Evolutionary conservation across 1,140 invertebrate genomes (phyloP), one percentile per base, ranked within the genome.

Genomic region (Cyclina sinensis): DNA sequence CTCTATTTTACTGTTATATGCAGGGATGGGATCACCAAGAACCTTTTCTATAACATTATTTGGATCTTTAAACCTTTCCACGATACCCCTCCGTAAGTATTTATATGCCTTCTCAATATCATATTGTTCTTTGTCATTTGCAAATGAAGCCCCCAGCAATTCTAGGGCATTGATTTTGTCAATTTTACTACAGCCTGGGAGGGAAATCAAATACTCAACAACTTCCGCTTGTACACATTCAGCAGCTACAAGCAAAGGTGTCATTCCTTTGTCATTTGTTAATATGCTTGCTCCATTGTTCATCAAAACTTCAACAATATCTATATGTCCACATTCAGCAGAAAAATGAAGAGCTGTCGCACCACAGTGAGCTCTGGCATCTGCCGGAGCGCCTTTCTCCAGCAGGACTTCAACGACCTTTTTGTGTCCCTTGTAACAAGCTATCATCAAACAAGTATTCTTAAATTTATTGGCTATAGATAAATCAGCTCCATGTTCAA

Each of bases 371-470:
- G 93, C 97, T 96, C 91, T 97, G 96, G 97, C 86, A 95, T 99
- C 97, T 11, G 98, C 97, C 92, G 98, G 97, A 0, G 98, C 98
- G 89, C 97, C 97, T 48, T 98, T 95, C 48, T 97, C 96, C 5
- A 99, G 96, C 54, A 99, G 96, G 95, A 97, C 99, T 92, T 97
- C 97, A 16, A 98, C 98, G 91, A 99, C 98, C 94, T 96, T 96
- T 76, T 97, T 97, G 95, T 99, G 98, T 21, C 98, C 98, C 95
- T 99, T 99, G 95, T 99, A 99, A 95, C 98, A 99, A 12, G 98
- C 98, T 79, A 99, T 99, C 98, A 99, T 99, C 43, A 99, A 96
- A 94, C 98, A 99, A 11, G 98, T 99, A 95, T 99, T 98, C 35
- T 94, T 92, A 62, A 94, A 95, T 57, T 93, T 93, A 89, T 95